A percentile compares a stretch with the other conserved stretches of the same genome.
Conservation (phyloP, 1,140 invertebrate genomes). For the Drosophila albomicans region DNA sequence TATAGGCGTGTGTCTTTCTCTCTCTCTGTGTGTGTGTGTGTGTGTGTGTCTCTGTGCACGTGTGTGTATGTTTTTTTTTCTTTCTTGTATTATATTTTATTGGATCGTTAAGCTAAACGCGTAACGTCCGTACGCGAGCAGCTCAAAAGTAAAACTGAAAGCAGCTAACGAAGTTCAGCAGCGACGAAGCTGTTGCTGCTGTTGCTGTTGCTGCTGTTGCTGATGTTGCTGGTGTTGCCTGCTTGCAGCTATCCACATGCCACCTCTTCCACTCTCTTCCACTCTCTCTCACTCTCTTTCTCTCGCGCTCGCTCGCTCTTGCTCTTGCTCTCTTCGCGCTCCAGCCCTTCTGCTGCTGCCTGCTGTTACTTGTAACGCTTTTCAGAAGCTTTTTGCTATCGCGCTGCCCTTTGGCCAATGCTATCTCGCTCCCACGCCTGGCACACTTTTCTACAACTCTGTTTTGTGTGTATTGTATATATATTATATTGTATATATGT, state of each 20-base stretch:
- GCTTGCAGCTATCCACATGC: constrained; percentile 17
- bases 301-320: no score
- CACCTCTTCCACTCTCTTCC: neutral
- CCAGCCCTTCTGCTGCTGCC: neutral
- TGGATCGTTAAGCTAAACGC: constrained; percentile 25
- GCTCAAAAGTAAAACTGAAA: constrained; percentile 70
- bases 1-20: neutral
- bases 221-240: constrained; percentile 5
- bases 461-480: neutral
- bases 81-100: constrained; percentile 5
- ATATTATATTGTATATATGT: neutral
- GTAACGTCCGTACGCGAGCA: constrained; percentile 59
- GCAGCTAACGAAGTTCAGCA: constrained; percentile 31
- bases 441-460: constrained; percentile 15
- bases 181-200: constrained; percentile 48
- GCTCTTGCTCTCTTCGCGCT: no score
- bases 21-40: neutral
- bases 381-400: constrained; percentile 62
- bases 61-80: constrained; percentile 12
- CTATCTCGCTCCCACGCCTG: constrained; percentile 51
- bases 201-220: constrained; percentile 13
- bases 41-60: constrained; percentile 2
- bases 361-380: constrained; percentile 27
- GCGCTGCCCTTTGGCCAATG: constrained; percentile 45
- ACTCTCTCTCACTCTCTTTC: no score